Evolutionary conservation across 2,888 invertebrate genomes (phyloP), one percentile per base, ranked within the genome.

Genomic region (Luperina testacea): DNA sequence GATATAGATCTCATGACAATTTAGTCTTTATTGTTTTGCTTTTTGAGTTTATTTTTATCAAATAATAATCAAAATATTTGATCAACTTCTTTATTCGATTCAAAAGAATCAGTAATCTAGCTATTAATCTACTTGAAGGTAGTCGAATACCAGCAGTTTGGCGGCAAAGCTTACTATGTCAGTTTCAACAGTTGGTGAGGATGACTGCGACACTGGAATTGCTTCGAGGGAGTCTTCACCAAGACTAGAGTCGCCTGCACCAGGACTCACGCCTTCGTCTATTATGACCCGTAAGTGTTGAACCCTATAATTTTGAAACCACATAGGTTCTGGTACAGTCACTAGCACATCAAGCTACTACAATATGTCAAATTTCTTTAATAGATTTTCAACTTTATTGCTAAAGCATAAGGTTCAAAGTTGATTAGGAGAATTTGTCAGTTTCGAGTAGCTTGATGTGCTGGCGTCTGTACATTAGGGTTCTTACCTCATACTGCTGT

Each of bases 221-320:
- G 97, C 97, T 27, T 98, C 98, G 1, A 96, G 98, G 80, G 98
- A 98, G 92, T 97, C 98, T 0, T 98, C 98, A 9, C 98, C 98
- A 5, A 97, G 98, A 87, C 97, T 98, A 73, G 98, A 97, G 86
- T 97, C 97, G 27, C 97, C 97, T 3, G 96, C 97, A 0, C 97
- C 97, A 0, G 97, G 97, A 1, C 94, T 97, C 32, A 97, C 97
- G 0, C 96, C 97, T 2, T 94, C 96, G 3, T 91, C 94, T 17
- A 89, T 94, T 53, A 93, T 97, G 93, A 96, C 95, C 1, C 95
- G 96, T 97, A 91, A 94, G 96, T 94, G 0, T 74, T 75, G 7
- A 75, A 11, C 17, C 32, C 13, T 13, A 20, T n/a, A 7, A 4
- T 27, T 48, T 27, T 11, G 20, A 68, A 68, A 68, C 20, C 69